These are phyloP conservation scores for Baronia brevicornis DNA, from an alignment of 2,888 invertebrate genomes.

Conservation along the genomic window DNA sequence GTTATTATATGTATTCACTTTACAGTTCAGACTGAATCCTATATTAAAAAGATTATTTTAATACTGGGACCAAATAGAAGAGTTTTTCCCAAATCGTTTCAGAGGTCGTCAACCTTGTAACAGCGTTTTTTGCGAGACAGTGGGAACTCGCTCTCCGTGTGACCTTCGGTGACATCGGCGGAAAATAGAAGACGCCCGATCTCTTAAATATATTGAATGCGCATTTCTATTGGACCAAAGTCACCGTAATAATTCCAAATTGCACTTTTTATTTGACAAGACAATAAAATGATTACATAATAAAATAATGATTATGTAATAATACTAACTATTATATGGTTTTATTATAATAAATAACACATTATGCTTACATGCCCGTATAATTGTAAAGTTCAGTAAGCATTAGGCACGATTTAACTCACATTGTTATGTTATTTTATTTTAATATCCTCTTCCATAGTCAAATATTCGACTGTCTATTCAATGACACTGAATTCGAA, in stretches of 20 bases:
- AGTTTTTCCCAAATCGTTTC: slow-evolving; percentile 11
- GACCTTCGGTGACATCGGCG: slow-evolving; percentile 54
- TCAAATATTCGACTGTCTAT: too few species aligned
- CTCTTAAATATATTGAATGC: neutral
- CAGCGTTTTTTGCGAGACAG: slow-evolving; percentile 49
- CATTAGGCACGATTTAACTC: too few species aligned
- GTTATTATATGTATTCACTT: too few species aligned
- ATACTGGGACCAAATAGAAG: too few species aligned
- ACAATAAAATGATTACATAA: neutral
- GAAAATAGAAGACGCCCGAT: slow-evolving; percentile 30
- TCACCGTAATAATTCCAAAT: neutral
- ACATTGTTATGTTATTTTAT: too few species aligned
- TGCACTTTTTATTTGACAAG: too few species aligned
- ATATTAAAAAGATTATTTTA: too few species aligned
- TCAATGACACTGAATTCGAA: too few species aligned
- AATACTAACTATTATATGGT: neutral
- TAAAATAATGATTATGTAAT: neutral
- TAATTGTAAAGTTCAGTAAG: too few species aligned
- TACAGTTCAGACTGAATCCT: too few species aligned
- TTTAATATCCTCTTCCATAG: too few species aligned
- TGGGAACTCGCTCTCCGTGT: slow-evolving; percentile 39
- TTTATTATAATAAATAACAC: neutral
- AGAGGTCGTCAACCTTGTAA: slow-evolving; percentile 41
- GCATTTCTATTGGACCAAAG: slow-evolving; percentile 7
- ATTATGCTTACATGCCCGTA: too few species aligned